A percentile compares a stretch with the other conserved stretches of the same genome.
Evolutionary conservation across 1,140 invertebrate genomes (phyloP).

Genomic region (Polyergus mexicanus): DNA sequence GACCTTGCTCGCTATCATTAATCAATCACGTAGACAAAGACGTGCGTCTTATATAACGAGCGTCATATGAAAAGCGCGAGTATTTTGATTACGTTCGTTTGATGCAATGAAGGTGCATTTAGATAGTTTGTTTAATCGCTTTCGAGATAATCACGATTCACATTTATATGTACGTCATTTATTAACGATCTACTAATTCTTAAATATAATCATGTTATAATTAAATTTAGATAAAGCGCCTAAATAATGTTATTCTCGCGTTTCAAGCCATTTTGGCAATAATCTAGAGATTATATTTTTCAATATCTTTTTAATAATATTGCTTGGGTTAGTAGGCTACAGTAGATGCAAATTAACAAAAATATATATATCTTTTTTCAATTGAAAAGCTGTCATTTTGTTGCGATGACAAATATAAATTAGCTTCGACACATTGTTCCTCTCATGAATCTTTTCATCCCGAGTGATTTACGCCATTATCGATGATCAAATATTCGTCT

Average conservation of each 20-base stretch:
- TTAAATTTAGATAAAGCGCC: background rate
- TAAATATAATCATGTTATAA: background rate
- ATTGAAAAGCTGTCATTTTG: background rate
- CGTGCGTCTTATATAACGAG: constrained; percentile 29
- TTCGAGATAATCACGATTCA: background rate
- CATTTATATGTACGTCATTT: background rate
- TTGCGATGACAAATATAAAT: constrained; percentile 19
- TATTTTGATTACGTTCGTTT: constrained; percentile 29
- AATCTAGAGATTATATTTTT: background rate
- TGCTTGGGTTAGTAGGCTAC: background rate
- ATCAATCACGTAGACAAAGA: constrained; percentile 67
- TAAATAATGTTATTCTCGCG: too few species aligned
- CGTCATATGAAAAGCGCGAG: constrained; percentile 6
- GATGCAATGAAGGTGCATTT: background rate
- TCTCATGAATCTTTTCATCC: background rate
- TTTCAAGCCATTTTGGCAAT: background rate
- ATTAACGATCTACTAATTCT: constrained; percentile 5
- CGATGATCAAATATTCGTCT: background rate
- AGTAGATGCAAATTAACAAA: background rate
- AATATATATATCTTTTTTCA: background rate
- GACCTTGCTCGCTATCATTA: constrained; percentile 62
- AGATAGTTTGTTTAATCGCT: background rate
- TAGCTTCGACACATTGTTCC: background rate
- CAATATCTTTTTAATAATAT: background rate
- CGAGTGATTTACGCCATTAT: background rate